These are phyloP conservation scores for Glareola pratincola DNA, from an alignment of 2,113 vertebrate genomes.

Conservation along the genomic window DNA sequence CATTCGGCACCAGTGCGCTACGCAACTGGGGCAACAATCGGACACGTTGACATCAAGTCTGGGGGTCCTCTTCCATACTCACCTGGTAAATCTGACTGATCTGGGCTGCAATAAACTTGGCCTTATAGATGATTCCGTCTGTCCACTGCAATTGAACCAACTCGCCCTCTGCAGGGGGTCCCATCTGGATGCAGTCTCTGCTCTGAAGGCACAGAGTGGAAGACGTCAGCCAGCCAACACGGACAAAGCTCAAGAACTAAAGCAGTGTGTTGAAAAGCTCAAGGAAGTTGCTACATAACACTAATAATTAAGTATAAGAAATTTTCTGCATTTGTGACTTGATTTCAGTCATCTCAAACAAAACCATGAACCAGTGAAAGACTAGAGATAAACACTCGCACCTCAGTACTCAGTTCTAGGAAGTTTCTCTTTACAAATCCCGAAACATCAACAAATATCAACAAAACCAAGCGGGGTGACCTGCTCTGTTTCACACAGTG, in stretches of 20 bases:
- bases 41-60: accelerated
- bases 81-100: slow-evolving; percentile 90
- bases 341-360: not conserved
- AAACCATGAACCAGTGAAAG: not conserved
- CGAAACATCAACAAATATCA: not conserved
- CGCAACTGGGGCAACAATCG: too few species aligned
- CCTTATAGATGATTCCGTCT: slow-evolving; percentile 82
- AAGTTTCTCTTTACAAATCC: not conserved
- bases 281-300: accelerated
- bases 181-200: slow-evolving; percentile 85
- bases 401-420: not conserved
- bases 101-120: slow-evolving; percentile 85
- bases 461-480: not conserved
- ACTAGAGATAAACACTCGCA: not conserved
- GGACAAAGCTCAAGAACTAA: not conserved
- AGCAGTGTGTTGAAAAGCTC: not conserved
- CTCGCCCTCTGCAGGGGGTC: slow-evolving; percentile 84
- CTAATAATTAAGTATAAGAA: accelerated
- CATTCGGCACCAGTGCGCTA: not conserved
- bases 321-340: not conserved
- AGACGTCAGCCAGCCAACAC: not conserved
- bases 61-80: not conserved
- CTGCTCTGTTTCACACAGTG: not conserved
- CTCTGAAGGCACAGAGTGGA: slow-evolving; percentile 72
- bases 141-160: slow-evolving; percentile 82